Evolutionary conservation across 2,113 vertebrate genomes (phyloP), one percentile per base, ranked within the genome.

Genomic region (Brachyistius frenatus): DNA sequence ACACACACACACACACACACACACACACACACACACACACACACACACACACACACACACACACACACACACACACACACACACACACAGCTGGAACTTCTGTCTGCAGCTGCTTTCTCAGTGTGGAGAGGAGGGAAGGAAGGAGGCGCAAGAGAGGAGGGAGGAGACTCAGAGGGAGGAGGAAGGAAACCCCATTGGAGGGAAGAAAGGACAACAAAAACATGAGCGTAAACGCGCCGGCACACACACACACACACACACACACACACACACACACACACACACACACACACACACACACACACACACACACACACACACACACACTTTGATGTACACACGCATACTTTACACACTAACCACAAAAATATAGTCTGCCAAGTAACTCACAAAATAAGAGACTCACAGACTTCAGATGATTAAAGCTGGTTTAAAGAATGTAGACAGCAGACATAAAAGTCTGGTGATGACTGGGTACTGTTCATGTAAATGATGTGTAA

Each of bases 51-150:
- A 49, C 46, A 44, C 41, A 75, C 13, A 60, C 31, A 54, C 53
- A 58, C 62, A 81, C 52, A 64, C 71, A 76, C 66, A 81, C 84
- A 88, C 33, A 70, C 50, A 67, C 44, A 76, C 47, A 73, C 49
- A 63, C 54, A 77, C 73, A 85, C 73, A 88, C 76, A 91, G 73
- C 71, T 89, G 86, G 76, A 79, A 81, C 56, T 84, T 83, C 78
- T 37, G 65, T 66, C 68, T 76, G 64, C 75, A 90, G 82, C 66
- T 80, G 83, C 73, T 66, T 77, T 65, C 39, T 66, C 50, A 61
- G 61, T 35, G 13, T 50, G 39, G 67, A 74, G 49, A 57, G 33
- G 55, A 65, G 30, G 23, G 61, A 8, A 53, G 23, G 6, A 33
- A 58, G 5, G 7, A 1, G 31, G 60, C 64, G 11, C 4, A 63